Percentiles rank a stretch among this genome's conserved stretches.
These are phyloP conservation scores for Platypus cylindrus DNA, from an alignment of 2,888 invertebrate species.

Conservation along the genomic window DNA sequence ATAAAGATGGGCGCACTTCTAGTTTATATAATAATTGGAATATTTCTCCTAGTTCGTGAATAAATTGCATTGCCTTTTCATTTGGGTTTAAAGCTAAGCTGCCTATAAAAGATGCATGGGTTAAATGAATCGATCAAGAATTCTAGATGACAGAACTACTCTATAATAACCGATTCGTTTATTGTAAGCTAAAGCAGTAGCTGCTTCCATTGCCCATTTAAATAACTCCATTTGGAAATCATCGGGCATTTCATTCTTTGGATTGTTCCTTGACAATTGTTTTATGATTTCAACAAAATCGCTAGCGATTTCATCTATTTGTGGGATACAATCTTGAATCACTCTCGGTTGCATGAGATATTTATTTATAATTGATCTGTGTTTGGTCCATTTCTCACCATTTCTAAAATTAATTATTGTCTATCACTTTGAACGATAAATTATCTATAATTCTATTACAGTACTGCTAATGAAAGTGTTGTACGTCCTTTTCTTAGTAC, in stretches of 20 bases:
- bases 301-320: constrained; percentile 26
- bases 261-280: constrained; percentile 12
- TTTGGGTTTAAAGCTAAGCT: no score
- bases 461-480: no score
- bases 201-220: constrained; percentile 52
- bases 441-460: no score
- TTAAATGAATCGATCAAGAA: no score
- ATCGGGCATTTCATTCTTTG: constrained; percentile 22
- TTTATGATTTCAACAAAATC: constrained; percentile 22
- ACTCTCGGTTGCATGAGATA: constrained; percentile 41
- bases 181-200: constrained; percentile 32
- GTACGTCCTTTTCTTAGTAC: no score
- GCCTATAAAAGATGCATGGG: no score
- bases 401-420: no score
- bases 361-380: constrained; percentile 40
- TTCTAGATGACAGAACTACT: no score
- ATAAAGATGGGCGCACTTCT: constrained; percentile 29
- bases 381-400: constrained; percentile 42
- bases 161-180: constrained; percentile 27
- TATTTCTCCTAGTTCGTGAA: constrained; percentile 26
- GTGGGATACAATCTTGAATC: constrained; percentile 23
- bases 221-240: constrained; percentile 43
- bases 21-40: constrained; percentile 26
- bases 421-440: no score
- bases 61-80: no score